These are phyloP conservation scores for Rhabdomys pumilio DNA, from an alignment of 2,797 vertebrate species.

Conservation along the genomic window DNA sequence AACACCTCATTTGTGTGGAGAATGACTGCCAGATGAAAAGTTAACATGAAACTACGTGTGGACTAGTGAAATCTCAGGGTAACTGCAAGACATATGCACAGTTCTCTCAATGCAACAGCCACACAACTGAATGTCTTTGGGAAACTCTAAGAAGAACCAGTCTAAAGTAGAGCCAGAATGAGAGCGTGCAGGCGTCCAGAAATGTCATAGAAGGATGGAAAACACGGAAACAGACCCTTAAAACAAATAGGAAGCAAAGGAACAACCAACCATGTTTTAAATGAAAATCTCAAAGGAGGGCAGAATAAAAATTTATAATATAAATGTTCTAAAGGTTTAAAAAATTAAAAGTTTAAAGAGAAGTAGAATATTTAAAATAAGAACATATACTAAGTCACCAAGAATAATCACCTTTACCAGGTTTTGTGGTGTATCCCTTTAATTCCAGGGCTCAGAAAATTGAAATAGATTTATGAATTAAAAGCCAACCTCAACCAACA, in stretches of 20 bases:
- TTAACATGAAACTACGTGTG: background rate
- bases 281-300: background rate
- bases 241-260: background rate
- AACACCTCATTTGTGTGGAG: background rate
- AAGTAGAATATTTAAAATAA: background rate
- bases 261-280: background rate
- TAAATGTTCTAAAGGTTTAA: background rate
- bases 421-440: background rate
- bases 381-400: background rate
- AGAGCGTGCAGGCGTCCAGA: background rate
- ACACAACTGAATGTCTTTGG: background rate
- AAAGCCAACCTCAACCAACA: background rate
- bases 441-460: background rate
- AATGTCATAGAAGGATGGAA: background rate
- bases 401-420: background rate
- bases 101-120: background rate
- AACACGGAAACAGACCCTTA: background rate
- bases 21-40: background rate
- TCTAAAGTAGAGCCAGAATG: background rate
- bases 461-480: background rate
- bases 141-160: background rate
- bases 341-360: background rate
- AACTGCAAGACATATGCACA: background rate
- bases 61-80: background rate
- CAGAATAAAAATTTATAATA: background rate